Evolutionary conservation across 30 jellyfish, hydroid and myxozoan species (phyloP).

Genomic region (Pseudorhiza aurosa): DNA sequence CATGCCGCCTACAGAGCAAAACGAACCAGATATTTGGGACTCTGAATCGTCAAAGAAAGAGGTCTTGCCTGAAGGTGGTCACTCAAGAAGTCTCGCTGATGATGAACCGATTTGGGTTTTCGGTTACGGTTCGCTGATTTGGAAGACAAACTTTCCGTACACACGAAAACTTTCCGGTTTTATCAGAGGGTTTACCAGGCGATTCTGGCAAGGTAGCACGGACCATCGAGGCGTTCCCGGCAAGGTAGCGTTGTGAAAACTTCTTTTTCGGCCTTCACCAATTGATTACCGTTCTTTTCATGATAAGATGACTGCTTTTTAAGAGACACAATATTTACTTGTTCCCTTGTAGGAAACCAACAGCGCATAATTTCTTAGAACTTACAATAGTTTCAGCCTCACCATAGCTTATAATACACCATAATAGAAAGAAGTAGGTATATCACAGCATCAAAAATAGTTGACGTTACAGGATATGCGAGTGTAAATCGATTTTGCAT

Average conservation of each 20-base stretch:
- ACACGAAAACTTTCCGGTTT: constrained; percentile 58
- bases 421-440: too few species aligned
- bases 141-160: constrained; percentile 93
- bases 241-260: constrained; percentile 66
- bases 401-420: too few species aligned
- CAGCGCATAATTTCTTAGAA: too few species aligned
- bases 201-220: constrained; percentile 99
- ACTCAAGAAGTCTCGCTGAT: constrained; percentile 2
- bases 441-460: too few species aligned
- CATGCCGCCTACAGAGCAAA: constrained; percentile 39
- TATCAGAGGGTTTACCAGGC: constrained; percentile 72
- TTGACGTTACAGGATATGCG: too few species aligned
- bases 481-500: too few species aligned
- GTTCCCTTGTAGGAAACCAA: too few species aligned
- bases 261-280: too few species aligned
- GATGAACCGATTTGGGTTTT: constrained; percentile 80
- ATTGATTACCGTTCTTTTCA: too few species aligned
- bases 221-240: constrained; percentile 97
- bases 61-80: background rate
- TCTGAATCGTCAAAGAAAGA: background rate
- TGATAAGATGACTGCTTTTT: too few species aligned
- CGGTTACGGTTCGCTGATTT: constrained; percentile 95
- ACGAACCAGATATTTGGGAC: constrained; percentile 21
- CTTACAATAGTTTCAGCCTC: too few species aligned
- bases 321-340: too few species aligned